A percentile compares a stretch with the other conserved stretches of the same genome.
These are phyloP conservation scores for Hemicordylus capensis DNA, from an alignment of 2,113 vertebrate genomes.

Conservation along the genomic window DNA sequence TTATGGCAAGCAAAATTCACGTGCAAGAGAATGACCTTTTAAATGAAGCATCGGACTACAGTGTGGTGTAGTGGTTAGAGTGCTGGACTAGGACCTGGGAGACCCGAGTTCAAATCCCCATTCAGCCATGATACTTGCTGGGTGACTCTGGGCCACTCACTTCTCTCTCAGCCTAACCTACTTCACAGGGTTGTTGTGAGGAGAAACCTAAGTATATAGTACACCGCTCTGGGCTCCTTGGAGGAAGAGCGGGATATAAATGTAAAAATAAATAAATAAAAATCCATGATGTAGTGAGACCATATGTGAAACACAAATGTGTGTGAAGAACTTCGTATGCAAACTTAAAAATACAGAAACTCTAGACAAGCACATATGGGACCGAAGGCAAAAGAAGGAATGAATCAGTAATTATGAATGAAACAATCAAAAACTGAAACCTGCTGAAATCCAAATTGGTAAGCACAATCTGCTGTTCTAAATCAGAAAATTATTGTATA, in stretches of 20 bases:
- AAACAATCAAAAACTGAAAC: not conserved
- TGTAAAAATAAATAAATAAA: no score
- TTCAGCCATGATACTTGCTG: no score
- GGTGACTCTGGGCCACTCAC: no score
- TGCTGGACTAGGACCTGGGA: no score
- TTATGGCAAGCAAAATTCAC: not conserved
- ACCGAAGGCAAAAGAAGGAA: not conserved
- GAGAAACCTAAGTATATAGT: no score
- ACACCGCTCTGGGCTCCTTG: no score
- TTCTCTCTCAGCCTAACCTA: no score
- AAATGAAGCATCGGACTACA: no score
- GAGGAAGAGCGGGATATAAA: no score
- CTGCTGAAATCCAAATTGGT: not conserved
- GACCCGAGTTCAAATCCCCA: no score
- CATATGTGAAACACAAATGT: not conserved
- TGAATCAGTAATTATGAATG: not conserved
- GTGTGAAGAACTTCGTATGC: not conserved
- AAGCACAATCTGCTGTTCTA: not conserved
- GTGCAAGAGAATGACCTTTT: not conserved
- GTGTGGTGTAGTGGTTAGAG: no score
- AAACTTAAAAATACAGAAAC: not conserved
- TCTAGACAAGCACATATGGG: not conserved
- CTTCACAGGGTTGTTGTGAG: no score
- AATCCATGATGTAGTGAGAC: not conserved
- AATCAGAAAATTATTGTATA: not conserved